phyloP scores from a whole-genome alignment of 1,140 invertebrate genomes.

The Drosophila eugracilis region DNA sequence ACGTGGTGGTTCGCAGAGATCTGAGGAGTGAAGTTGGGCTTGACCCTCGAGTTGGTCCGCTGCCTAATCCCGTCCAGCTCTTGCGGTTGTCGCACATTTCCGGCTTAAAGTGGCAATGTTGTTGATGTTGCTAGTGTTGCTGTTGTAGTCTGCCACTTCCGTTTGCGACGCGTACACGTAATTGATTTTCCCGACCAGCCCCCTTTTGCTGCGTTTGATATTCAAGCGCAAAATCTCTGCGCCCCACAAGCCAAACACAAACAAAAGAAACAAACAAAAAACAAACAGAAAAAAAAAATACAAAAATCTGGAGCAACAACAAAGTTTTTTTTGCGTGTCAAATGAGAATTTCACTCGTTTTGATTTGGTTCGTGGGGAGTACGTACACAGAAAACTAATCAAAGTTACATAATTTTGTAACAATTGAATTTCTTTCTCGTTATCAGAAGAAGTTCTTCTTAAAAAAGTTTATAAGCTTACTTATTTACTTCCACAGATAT shows the following conservation, averaged over 20 bases:
- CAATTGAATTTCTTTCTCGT: no score
- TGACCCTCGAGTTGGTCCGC: conserved; percentile 38
- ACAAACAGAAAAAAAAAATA: conserved; percentile 17
- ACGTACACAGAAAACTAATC: not conserved
- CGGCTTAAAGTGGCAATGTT: conserved; percentile 58
- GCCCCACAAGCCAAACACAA: conserved; percentile 18
- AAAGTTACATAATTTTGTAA: not conserved
- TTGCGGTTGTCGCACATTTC: conserved; percentile 65
- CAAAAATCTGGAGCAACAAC: not conserved
- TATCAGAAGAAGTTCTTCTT: no score
- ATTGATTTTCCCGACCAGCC: conserved; percentile 54
- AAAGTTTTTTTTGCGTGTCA: conserved; percentile 44
- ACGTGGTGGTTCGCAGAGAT: conserved; percentile 39
- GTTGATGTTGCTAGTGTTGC: conserved; percentile 23
- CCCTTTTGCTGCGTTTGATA: conserved; percentile 24
- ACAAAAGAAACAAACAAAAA: conserved; percentile 22
- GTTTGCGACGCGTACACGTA: conserved; percentile 59
- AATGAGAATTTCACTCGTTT: conserved; percentile 61
- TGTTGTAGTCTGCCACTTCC: conserved; percentile 54
- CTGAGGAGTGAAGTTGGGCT: conserved; percentile 6
- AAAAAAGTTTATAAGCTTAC: no score
- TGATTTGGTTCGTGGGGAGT: conserved; percentile 24
- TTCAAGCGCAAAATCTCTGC: conserved; percentile 47
- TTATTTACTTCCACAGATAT: no score
- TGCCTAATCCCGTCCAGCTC: conserved; percentile 55